Base-by-base conservation (phyloP, 2,797 vertebrate species). In the Falco concolor region DNA sequence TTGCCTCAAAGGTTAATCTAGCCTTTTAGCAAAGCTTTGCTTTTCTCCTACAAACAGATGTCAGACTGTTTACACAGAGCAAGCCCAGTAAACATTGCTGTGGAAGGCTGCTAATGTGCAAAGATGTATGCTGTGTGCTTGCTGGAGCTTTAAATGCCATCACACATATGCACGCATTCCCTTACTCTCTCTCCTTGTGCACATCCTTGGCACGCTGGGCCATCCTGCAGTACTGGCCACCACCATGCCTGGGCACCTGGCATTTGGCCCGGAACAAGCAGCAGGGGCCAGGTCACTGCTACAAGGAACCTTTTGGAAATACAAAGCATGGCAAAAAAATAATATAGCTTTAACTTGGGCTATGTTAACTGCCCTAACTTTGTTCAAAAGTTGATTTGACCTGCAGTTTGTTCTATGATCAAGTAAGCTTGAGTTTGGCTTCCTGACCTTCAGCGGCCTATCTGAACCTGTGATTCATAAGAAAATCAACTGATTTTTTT, bases 21-120 rank as follows among this genome's bases (percentile, higher is more conserved):
- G 74, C 56, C 74, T 92, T 94, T 93, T 95, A 95, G 88, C 40
- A 45, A 79, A 94, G 84, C 92, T 95, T 95, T 94, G 50, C 83
- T 88, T 95, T 90, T 68, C 91, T 80, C 91, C 52, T 80, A 92
- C 87, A 93, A 96, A 93, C 94, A 94, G 84, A 90, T 89, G 85
- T 95, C 93, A 95, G 95, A 82, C 53, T 84, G 85, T 95, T 95
- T 96, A 87, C 64, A 64, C 64, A 74, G 54, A 76, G 52, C 50
- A 30, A 74, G n/a, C 59, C 52, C 80, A 82, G 70, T 68, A 95
- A 96, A 95, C 63, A 74, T 1, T 59, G n/a, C 47, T 88, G 70
- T 60, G 42, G 57, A 82, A 91, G 61, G 67, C 61, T 90, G 83
- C 36, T 93, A 87, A 93, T 74, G 83, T 75, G 86, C 56, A 83